A percentile compares a stretch with the other conserved stretches of the same genome.
These are phyloP conservation scores for Callipepla squamata DNA, from an alignment of 2,113 vertebrate genomes.

Conservation along the genomic window DNA sequence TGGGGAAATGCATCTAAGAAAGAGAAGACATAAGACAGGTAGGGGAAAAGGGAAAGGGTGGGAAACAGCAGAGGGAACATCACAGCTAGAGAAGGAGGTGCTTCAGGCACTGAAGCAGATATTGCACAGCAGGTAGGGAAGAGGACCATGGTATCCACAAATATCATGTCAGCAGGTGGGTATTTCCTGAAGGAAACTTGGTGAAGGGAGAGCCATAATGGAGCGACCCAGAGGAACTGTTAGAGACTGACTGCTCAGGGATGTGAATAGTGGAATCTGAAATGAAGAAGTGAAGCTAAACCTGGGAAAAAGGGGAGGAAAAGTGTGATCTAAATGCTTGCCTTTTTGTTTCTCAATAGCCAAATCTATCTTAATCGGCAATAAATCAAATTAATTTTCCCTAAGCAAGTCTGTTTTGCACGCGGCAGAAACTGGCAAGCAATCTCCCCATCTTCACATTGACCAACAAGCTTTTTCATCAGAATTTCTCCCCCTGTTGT, in stretches of 20 bases:
- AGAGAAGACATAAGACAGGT: neutral
- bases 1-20: neutral
- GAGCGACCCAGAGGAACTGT: neutral
- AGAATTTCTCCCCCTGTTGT: neutral
- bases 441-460: neutral
- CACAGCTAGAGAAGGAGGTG: neutral
- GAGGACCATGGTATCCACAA: neutral
- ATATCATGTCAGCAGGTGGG: neutral
- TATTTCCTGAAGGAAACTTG: neutral
- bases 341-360: neutral
- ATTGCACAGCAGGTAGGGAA: rapidly evolving
- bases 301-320: neutral
- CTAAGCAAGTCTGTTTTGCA: neutral
- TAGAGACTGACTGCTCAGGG: neutral
- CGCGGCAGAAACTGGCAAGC: neutral
- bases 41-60: neutral
- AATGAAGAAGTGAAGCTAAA: neutral
- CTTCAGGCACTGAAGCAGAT: rapidly evolving
- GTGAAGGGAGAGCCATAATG: rapidly evolving
- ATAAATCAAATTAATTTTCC: neutral
- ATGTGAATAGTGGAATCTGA: neutral
- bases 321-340: neutral
- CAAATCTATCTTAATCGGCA: neutral
- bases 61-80: neutral
- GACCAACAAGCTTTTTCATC: neutral